Evolutionary conservation across 2,888 invertebrate genomes (phyloP).

Genomic region (Caenorhabditis sp.): DNA sequence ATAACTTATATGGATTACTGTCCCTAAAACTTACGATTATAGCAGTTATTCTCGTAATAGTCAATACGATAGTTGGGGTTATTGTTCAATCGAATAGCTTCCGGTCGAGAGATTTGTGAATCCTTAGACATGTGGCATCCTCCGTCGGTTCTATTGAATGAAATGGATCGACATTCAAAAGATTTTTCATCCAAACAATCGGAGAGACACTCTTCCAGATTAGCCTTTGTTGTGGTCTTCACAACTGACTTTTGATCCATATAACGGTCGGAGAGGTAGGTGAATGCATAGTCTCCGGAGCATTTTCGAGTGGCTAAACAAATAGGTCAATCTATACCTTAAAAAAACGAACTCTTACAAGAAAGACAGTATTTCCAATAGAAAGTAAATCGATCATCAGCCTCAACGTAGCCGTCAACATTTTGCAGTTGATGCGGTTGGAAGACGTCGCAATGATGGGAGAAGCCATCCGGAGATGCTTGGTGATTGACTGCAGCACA

Average conservation of each 20-base stretch:
- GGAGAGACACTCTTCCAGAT: slow-evolving; percentile 82
- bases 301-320: slow-evolving; percentile 80
- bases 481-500: slow-evolving; percentile 83
- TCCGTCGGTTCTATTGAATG: slow-evolving; percentile 83
- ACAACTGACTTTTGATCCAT: slow-evolving; percentile 80
- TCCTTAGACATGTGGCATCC: slow-evolving; percentile 82
- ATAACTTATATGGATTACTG: not conserved
- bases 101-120: slow-evolving; percentile 82
- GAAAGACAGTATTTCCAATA: slow-evolving; percentile 83
- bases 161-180: slow-evolving; percentile 81
- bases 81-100: slow-evolving; percentile 82
- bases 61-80: slow-evolving; percentile 83
- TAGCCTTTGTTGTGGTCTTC: slow-evolving; percentile 61
- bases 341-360: slow-evolving; percentile 68
- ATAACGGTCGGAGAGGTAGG: slow-evolving; percentile 82
- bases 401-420: slow-evolving; percentile 83
- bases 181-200: slow-evolving; percentile 79
- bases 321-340: not conserved
- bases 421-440: slow-evolving; percentile 79
- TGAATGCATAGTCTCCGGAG: slow-evolving; percentile 82
- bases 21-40: slow-evolving; percentile 77
- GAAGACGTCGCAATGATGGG: slow-evolving; percentile 83
- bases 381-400: slow-evolving; percentile 83
- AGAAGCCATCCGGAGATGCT: slow-evolving; percentile 76
- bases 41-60: slow-evolving; percentile 83